Evolutionary conservation across 2,113 vertebrate species (phyloP), one percentile per base, ranked within the genome.

Genomic region (Coracopsis vasa): DNA sequence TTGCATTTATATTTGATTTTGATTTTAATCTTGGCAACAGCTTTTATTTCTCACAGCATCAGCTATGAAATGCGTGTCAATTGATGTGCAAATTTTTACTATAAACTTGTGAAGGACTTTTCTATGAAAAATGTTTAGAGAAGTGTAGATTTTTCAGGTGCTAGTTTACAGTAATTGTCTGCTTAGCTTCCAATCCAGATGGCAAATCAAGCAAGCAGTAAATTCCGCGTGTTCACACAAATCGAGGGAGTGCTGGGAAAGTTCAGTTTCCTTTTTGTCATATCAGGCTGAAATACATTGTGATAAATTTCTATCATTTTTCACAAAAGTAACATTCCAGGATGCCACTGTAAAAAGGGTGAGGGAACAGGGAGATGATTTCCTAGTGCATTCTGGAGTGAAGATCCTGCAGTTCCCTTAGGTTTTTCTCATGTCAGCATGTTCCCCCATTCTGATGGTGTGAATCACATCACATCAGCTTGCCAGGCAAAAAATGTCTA

Each of bases 31-130:
- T 89, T 83, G 58, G 28, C 73, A 91, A n/a, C 23, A 18, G n/a
- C 70, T 88, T 92, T 81, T 80, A 51, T 90, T 91, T 85, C 65
- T 72, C 85, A 58, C 33, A 78, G 70, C 75, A 74, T 80, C 56
- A 86, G 69, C 89, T 82, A 82, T 93, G 87, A 86, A 94, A 70
- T 60, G 51, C 51, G 60, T 64, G 77, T 83, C 92, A 94, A 65
- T 60, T 85, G 89, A 93, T 87, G 66, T 94, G 88, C 80, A 94
- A 87, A 93, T 95, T 86, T 93, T 95, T 81, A 62, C 61, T 62
- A 61, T 95, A 86, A 94, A 95, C 67, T 47, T 74, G 39, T 2
- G 4, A 87, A 84, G 45, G 56, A 45, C 41, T 94, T 91, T 83
- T 91, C 61, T 84, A 35, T 93, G 71, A 83, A 84, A 95, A 88